Conservation (phyloP, 2,797 vertebrate genomes). For the Malacoctenus gilli region DNA sequence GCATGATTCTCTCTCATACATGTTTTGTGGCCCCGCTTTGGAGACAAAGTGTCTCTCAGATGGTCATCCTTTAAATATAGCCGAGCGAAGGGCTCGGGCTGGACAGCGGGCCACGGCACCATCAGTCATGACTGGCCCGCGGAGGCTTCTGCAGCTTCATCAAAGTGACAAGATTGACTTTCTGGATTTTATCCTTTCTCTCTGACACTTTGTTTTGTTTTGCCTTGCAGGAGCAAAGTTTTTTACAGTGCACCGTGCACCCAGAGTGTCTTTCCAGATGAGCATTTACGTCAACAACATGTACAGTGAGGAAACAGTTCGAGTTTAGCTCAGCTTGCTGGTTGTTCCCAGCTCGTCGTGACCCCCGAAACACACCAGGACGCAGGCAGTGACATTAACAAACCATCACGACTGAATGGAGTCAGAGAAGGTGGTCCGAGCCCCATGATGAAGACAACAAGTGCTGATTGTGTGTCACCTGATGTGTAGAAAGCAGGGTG, state of each 20-base stretch:
- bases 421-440: too few relatives aligned
- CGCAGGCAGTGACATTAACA: too few relatives aligned
- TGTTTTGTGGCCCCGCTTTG: constrained; percentile 31
- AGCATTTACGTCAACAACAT: too few relatives aligned
- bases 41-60: constrained; percentile 36
- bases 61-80: constrained; percentile 74
- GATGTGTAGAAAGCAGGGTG: too few relatives aligned
- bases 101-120: constrained; percentile 65
- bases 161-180: constrained; percentile 80
- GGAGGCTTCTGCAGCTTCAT: constrained; percentile 72
- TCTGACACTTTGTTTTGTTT: constrained; percentile 71
- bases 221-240: constrained; percentile 38
- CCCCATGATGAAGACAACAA: too few relatives aligned
- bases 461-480: too few relatives aligned
- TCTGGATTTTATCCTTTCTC: constrained; percentile 74
- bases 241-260: constrained; percentile 17
- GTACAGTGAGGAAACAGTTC: too few relatives aligned
- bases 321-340: too few relatives aligned
- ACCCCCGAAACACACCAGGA: too few relatives aligned
- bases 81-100: constrained; percentile 66
- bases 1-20: constrained; percentile 42
- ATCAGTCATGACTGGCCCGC: constrained; percentile 73
- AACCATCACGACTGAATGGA: too few relatives aligned
- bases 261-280: constrained; percentile 24
- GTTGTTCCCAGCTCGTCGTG: too few relatives aligned